Conservation (phyloP, 2,888 invertebrate genomes). For the Thelaira solivaga region DNA sequence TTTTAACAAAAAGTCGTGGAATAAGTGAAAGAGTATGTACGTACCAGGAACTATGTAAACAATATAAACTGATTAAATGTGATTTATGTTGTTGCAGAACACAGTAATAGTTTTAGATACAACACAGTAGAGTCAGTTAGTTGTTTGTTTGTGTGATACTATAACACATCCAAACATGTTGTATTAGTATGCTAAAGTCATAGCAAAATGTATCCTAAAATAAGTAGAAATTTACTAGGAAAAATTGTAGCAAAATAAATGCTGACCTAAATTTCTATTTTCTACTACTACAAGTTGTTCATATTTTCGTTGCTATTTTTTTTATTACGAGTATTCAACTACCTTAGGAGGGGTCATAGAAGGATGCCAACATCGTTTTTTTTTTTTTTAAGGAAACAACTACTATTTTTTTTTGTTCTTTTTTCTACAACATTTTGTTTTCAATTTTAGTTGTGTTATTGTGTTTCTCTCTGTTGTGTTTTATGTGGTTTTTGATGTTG, state of each 20-base stretch:
- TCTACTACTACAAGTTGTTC: too few relatives aligned
- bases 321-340: conserved; percentile 10
- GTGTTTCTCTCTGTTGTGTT: conserved; percentile 7
- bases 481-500: too few relatives aligned
- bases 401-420: too few relatives aligned
- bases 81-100: conserved; percentile 24
- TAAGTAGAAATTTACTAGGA: neutral
- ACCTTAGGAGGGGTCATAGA: conserved; percentile 48
- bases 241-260: conserved; percentile 41
- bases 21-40: neutral
- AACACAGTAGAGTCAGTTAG: neutral
- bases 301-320: too few relatives aligned
- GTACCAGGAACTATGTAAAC: conserved; percentile 1
- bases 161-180: neutral
- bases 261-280: conserved; percentile 50
- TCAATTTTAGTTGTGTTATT: conserved; percentile 8
- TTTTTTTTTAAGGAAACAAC: conserved; percentile 19
- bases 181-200: too few relatives aligned
- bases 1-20: conserved; percentile 6
- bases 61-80: conserved; percentile 34
- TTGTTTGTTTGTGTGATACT: conserved; percentile 1
- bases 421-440: conserved; percentile 13
- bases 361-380: conserved; percentile 3
- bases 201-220: neutral
- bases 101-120: conserved; percentile 37